These are phyloP conservation scores for Calameuta pallipes DNA, from an alignment of 2,888 invertebrate genomes.

Conservation along the genomic window DNA sequence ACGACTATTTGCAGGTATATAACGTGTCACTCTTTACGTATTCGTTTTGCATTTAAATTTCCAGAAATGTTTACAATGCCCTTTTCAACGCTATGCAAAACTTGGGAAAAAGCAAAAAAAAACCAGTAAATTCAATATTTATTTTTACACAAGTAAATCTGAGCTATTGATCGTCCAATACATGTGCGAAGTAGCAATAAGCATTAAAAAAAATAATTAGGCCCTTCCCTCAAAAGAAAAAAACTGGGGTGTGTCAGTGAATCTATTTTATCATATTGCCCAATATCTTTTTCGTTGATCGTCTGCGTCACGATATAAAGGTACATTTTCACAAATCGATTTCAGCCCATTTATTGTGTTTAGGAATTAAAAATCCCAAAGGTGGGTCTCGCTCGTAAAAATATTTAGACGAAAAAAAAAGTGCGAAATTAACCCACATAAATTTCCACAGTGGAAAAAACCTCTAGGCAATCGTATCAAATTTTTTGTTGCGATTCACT, in stretches of 20 bases:
- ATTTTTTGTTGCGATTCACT: background rate
- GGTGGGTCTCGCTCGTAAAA: background rate
- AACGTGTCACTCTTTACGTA: background rate
- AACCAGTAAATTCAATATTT: background rate
- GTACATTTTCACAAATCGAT: background rate
- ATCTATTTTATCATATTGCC: background rate
- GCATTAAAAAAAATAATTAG: background rate
- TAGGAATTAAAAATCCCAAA: background rate
- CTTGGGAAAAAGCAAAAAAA: background rate
- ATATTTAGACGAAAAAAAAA: background rate
- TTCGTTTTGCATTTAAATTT: background rate
- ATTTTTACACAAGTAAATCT: background rate
- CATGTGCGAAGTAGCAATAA: background rate
- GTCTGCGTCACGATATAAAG: background rate
- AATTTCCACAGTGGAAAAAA: background rate
- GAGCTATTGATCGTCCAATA: background rate
- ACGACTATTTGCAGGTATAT: background rate
- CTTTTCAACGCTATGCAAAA: background rate
- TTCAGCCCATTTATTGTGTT: background rate
- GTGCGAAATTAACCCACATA: background rate
- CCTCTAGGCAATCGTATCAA: background rate
- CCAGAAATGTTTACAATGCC: background rate
- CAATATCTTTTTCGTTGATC: background rate
- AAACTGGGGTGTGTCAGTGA: background rate
- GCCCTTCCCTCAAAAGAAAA: background rate